Percentiles rank a stretch among this genome's conserved stretches.
phyloP scores from a whole-genome alignment of 1,140 invertebrate genomes.

The Acyrthosiphon pisum region DNA sequence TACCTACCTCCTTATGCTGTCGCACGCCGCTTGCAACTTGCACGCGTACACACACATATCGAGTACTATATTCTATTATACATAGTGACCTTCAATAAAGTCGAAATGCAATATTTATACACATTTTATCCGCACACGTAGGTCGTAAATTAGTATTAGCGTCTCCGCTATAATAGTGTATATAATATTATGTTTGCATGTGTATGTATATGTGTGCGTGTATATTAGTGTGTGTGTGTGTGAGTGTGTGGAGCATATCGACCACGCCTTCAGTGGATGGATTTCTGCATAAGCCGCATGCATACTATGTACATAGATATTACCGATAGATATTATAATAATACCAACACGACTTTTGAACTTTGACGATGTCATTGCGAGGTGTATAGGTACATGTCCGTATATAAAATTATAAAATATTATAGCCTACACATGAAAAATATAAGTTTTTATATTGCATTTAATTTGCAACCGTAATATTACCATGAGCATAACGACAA shows the following conservation, averaged over 20 bases:
- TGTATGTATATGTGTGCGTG: no score
- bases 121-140: slow-evolving; percentile 27
- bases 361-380: background rate
- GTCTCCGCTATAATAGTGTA: background rate
- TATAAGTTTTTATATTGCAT: no score
- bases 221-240: no score
- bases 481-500: no score
- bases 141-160: slow-evolving; percentile 47
- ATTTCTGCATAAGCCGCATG: background rate
- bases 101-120: slow-evolving; percentile 49
- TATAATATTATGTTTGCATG: background rate
- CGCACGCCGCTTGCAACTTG: background rate
- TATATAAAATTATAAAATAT: background rate
- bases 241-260: background rate
- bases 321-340: background rate
- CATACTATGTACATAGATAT: background rate
- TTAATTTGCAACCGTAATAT: no score
- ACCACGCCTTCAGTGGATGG: background rate
- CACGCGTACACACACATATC: background rate
- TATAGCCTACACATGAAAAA: no score
- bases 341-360: background rate
- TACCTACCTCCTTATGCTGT: background rate
- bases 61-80: background rate
- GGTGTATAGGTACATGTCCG: background rate
- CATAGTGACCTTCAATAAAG: slow-evolving; percentile 47